Percentiles rank a stretch among this genome's conserved stretches.
phyloP scores from a whole-genome alignment of 2,888 invertebrate species.

The Ptycholaimellus sp. region DNA sequence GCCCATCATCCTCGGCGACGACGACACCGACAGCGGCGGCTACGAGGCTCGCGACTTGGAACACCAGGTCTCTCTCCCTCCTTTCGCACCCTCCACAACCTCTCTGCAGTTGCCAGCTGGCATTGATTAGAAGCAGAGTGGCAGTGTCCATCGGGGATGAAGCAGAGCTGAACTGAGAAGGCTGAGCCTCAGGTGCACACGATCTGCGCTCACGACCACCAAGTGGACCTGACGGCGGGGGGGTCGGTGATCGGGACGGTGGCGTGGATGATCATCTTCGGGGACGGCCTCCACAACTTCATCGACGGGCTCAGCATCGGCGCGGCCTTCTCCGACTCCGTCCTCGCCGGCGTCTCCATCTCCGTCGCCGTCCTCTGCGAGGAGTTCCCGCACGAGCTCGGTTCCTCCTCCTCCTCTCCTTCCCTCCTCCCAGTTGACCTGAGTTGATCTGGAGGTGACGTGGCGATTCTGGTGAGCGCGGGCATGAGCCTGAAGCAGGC shows the following conservation, averaged over 20 bases:
- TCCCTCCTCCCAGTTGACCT: no score
- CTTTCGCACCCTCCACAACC: no score
- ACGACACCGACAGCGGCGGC: no score
- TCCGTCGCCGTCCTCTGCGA: slow-evolving; percentile 38
- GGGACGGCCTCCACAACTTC: slow-evolving; percentile 40
- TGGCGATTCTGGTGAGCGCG: slow-evolving; percentile 38
- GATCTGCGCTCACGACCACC: slow-evolving; percentile 25
- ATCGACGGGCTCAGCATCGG: slow-evolving; percentile 35
- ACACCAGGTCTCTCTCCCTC: no score
- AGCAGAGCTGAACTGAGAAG: no score
- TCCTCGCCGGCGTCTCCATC: slow-evolving; percentile 36
- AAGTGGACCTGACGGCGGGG: slow-evolving; percentile 20
- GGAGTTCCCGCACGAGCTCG: slow-evolving; percentile 40
- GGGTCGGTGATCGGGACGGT: slow-evolving; percentile 32
- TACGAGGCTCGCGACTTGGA: no score
- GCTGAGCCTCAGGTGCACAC: slow-evolving; percentile 25
- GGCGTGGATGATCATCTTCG: slow-evolving; percentile 41
- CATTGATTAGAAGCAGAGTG: no score
- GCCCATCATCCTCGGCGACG: no score
- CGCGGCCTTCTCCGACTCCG: slow-evolving; percentile 36
- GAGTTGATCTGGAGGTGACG: slow-evolving; percentile 38
- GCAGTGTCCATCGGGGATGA: no score
- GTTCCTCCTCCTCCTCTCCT: slow-evolving; percentile 24
- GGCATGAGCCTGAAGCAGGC: slow-evolving; percentile 38
- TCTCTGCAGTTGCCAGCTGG: no score